These are phyloP conservation scores for Anhinga anhinga DNA, from an alignment of 2,113 vertebrate genomes.

Conservation along the genomic window DNA sequence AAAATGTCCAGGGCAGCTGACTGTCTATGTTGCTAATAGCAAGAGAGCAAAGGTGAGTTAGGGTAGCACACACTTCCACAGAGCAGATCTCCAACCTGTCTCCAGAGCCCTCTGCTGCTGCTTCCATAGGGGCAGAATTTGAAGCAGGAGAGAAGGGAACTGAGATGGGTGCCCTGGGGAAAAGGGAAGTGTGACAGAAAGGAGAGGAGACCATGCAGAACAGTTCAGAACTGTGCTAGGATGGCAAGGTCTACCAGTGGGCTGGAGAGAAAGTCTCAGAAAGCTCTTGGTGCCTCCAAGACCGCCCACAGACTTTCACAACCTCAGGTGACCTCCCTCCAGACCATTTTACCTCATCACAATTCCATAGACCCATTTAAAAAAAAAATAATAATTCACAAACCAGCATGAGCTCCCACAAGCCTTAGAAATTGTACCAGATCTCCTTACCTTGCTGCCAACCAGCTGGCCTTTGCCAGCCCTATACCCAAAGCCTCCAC, in stretches of 20 bases:
- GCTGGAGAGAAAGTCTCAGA: background rate
- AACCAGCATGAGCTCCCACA: background rate
- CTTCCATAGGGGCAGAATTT: background rate
- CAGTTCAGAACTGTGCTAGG: background rate
- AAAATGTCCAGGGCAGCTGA: background rate
- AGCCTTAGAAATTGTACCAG: background rate
- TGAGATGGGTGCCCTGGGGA: background rate
- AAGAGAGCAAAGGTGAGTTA: background rate
- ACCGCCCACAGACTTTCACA: background rate
- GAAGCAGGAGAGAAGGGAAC: background rate
- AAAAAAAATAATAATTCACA: background rate
- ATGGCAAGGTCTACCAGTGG: background rate
- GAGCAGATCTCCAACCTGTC: background rate
- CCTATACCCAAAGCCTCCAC: background rate
- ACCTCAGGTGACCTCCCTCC: background rate
- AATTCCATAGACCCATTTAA: background rate
- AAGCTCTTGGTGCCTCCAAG: background rate
- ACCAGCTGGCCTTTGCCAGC: background rate
- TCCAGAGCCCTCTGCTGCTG: background rate
- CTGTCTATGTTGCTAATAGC: background rate
- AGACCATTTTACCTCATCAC: background rate
- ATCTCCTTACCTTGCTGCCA: background rate
- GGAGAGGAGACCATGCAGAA: background rate
- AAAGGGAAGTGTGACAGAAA: background rate
- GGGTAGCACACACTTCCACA: fast-evolving